A percentile compares a stretch with the other conserved stretches of the same genome.
These are phyloP conservation scores for Myocastor coypus DNA, from an alignment of 2,113 vertebrate genomes.

Conservation along the genomic window DNA sequence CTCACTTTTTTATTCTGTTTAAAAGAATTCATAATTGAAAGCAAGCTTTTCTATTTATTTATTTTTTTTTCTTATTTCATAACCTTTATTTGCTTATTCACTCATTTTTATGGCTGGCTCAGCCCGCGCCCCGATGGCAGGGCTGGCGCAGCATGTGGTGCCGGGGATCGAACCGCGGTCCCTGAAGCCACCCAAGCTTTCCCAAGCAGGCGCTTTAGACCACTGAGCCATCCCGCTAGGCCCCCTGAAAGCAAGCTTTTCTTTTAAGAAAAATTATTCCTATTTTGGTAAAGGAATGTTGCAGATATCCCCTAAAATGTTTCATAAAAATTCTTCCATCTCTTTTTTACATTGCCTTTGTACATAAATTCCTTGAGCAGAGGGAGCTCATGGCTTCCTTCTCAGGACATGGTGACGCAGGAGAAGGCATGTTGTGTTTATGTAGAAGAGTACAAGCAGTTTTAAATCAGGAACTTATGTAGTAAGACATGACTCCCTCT, in stretches of 20 bases:
- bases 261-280: background rate
- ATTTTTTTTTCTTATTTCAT: no score
- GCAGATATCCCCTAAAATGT: background rate
- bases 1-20: background rate
- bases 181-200: no score
- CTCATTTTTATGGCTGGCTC: no score
- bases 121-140: no score
- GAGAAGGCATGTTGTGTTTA: background rate
- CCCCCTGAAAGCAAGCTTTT: background rate
- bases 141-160: no score
- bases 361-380: background rate
- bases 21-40: conserved; percentile 26
- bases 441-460: background rate
- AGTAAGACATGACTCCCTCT: conserved; percentile 27
- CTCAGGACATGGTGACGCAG: background rate
- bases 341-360: conserved; percentile 42
- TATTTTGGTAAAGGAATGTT: conserved; percentile 45
- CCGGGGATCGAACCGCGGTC: no score
- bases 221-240: no score
- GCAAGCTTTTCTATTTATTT: background rate
- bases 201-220: no score
- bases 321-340: conserved; percentile 35
- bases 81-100: no score
- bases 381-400: background rate
- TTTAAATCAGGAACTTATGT: conserved; percentile 10